Base-by-base conservation (phyloP, 1,140 invertebrate genomes). In the Linepithema humile region DNA sequence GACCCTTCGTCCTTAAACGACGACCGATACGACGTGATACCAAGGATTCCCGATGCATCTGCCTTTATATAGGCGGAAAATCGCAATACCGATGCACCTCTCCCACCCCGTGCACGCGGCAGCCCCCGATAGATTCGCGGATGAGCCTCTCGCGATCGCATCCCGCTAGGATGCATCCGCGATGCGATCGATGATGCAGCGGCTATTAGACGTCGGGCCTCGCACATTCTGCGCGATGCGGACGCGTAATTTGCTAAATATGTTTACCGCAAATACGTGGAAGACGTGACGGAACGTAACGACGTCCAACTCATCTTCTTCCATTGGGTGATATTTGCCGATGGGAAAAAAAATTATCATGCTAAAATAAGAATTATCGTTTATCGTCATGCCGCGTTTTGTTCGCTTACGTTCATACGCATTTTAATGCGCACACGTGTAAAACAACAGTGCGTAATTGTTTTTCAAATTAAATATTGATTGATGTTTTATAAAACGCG, bases 1-100 rank as follows among this genome's bases (percentile, higher is more conserved):
- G 29, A 20, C 78, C 89, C 85, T 82, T 87, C 82, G 89, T 91
- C 88, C 90, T 91, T 92, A 88, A 89, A 91, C 88, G 75, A 89
- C 90, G 87, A 86, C 83, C 87, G 88, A 88, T 91, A 92, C 90
- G n/a, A 85, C 80, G 48, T 87, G 87, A 89, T 91, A 93, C 89
- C 91, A 86, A 77, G 78, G 88, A 92, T 91, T 75, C 84, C 43
- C 88, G 72, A 82, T 78, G 86, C 89, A 89, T 88, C 85, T 89
- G 91, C 86, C 92, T 93, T 94, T 94, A 92, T 94, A 94, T 94
- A 94, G 90, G 85, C 89, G 91, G 90, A 92, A 92, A 93, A 94
- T 94, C 90, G 85, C 86, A 86, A 67, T n/a, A 29, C 59, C 78
- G 74, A 84, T 88, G 60, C 84, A 90, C 80, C 77, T 48, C 86